Percentiles rank a stretch among this genome's conserved stretches.
Conservation (phyloP, 2,113 vertebrate species). For the Aramus guarauna region DNA sequence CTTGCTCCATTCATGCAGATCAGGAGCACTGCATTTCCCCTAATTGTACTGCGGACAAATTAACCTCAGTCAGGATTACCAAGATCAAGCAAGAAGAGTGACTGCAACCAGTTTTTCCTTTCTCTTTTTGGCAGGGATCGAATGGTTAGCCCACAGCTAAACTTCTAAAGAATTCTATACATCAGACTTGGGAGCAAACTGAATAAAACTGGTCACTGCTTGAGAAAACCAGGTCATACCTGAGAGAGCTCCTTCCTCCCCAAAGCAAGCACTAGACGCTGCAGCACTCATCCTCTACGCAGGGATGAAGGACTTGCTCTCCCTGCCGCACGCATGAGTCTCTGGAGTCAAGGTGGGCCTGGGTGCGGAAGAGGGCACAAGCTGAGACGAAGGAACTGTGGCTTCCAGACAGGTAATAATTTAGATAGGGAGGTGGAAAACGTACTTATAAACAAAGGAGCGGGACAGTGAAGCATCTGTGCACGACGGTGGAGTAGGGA, state of each 20-base stretch:
- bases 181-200: not conserved
- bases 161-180: not conserved
- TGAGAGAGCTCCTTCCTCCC: not conserved
- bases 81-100: not conserved
- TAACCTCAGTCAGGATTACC: not conserved
- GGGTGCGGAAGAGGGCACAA: not conserved
- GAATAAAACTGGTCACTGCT: not conserved
- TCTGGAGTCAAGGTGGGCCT: not conserved
- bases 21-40: not conserved
- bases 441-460: not conserved
- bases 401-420: not conserved
- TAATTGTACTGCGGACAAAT: not conserved
- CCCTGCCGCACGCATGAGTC: not conserved
- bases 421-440: not conserved
- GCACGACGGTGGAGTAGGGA: not conserved
- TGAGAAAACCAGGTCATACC: not conserved
- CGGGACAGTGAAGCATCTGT: not conserved
- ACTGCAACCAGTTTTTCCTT: not conserved
- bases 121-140: not conserved
- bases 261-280: not conserved
- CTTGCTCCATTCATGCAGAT: constrained; percentile 12
- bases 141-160: not conserved
- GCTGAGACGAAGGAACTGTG: not conserved
- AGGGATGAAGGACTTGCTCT: not conserved
- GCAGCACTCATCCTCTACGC: not conserved